Evolutionary conservation across 1,140 invertebrate genomes (phyloP), one percentile per base, ranked within the genome.

Genomic region (Nephila pilipes): DNA sequence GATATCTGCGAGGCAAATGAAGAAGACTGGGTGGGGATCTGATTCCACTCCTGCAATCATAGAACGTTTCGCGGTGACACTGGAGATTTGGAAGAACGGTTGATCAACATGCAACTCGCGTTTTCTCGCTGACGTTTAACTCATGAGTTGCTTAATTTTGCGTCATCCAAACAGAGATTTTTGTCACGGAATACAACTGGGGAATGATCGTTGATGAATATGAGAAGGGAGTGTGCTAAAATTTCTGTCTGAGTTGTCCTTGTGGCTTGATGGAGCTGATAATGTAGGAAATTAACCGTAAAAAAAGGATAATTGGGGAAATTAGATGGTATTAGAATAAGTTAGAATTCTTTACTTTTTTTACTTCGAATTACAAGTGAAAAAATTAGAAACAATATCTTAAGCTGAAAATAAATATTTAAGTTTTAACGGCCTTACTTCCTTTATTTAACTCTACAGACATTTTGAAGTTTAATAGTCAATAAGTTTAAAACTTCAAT

Each of bases 11-110:
- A 46, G 60, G 58, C 36, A 65, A 69, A 65, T 65, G 58, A 69
- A 81, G 60, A 46, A 88, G 87, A 88, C 60, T 88, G 87, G 87
- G 87, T 69, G 87, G 46, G 87, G 32, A 38, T 88, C 63, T 36
- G 55, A 46, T 20, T 55, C 18, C 36, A 46, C 29, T 22, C 22
- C 10, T 46, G 38, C 80, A 81, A 32, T 60, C 58, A 60, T 20
- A 60, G 58, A 22, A 32, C 25, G 29, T 36, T 32, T 29, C 14
- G 18, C 16, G 29, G 25, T 32, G 85, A 57, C 54, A 55, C 25
- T 57, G 29, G 22, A 32, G 85, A 32, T 60, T 55, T 58, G 85
- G 85, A 38, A 85, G 81, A 29, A 55, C 10, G 63, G n/a, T 25
- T 46, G n/a, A 85, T 85, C 83, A 85, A 29, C 57, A 85, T 85